Conservation (phyloP, 2,888 invertebrate species). For the Nomada ruficornis region DNA sequence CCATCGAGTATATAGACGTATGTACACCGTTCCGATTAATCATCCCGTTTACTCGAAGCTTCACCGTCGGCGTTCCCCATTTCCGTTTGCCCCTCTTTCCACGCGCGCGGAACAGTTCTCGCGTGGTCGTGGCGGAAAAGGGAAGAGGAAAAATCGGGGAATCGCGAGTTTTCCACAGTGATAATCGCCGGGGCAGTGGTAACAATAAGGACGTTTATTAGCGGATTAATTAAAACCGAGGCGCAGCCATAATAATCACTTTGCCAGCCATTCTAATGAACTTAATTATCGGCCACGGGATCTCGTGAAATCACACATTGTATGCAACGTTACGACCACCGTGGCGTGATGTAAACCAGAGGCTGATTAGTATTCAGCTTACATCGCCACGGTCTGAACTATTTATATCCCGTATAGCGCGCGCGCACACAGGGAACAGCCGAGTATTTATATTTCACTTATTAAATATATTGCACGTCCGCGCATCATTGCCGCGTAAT, state of each 20-base stretch:
- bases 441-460: conserved; percentile 45
- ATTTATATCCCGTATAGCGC: conserved; percentile 28
- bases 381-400: conserved; percentile 17
- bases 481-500: conserved; percentile 29
- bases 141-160: not conserved
- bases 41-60: not conserved
- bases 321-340: conserved; percentile 49
- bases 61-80: conserved; percentile 1
- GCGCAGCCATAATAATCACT: conserved; percentile 57
- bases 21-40: not conserved
- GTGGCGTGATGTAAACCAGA: conserved; percentile 60
- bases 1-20: too few species aligned
- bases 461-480: conserved; percentile 39
- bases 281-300: conserved; percentile 63
- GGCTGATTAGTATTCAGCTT: conserved; percentile 64
- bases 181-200: conserved; percentile 49
- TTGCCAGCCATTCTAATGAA: conserved; percentile 59
- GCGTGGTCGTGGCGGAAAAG: not conserved
- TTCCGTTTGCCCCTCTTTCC: not conserved
- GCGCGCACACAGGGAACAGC: not conserved
- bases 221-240: conserved; percentile 65
- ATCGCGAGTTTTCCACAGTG: conserved; percentile 36
- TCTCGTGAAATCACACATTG: conserved; percentile 64
- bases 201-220: conserved; percentile 60
- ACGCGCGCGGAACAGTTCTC: not conserved